Evolutionary conservation across 2,113 vertebrate genomes (phyloP).

Genomic region (Gobiocypris rarus): DNA sequence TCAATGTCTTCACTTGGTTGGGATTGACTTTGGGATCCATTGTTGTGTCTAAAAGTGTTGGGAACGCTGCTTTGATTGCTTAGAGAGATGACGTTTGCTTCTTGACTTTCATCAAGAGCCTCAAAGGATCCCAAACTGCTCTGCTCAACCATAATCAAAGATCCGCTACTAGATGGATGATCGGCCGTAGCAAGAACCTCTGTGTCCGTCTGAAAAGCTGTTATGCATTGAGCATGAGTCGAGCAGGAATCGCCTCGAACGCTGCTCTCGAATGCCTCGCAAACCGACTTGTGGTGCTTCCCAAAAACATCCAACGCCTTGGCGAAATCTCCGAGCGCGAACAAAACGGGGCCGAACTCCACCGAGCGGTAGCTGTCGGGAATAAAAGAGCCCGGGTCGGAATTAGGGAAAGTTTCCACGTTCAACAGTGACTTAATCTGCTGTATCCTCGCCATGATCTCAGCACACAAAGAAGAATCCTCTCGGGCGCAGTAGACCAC

Average conservation of each 20-base stretch:
- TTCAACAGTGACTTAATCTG: conserved; percentile 73
- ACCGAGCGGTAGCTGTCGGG: conserved; percentile 80
- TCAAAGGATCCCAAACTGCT: background rate
- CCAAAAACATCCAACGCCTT: conserved; percentile 75
- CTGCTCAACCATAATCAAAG: conserved; percentile 31
- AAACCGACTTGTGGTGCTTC: conserved; percentile 85
- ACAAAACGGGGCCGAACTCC: conserved; percentile 62
- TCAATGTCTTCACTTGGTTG: conserved; percentile 36
- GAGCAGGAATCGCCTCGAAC: conserved; percentile 52
- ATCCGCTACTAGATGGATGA: conserved; percentile 1
- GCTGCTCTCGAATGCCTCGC: conserved; percentile 72
- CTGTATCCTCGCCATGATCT: conserved; percentile 79
- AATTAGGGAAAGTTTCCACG: conserved; percentile 76
- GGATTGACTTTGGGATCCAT: background rate
- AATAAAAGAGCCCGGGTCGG: conserved; percentile 81
- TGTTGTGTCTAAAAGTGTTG: background rate
- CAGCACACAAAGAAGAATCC: conserved; percentile 65
- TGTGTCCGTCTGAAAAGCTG: conserved; percentile 81
- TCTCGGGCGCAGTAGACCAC: conserved; percentile 70
- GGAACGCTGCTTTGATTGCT: background rate
- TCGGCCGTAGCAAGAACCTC: background rate
- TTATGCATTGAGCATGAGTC: conserved; percentile 77
- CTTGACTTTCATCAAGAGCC: background rate
- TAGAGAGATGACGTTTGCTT: background rate
- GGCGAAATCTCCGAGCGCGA: conserved; percentile 72